Evolutionary conservation across 64 coral and sea anemone species (phyloP).

Genomic region (Catalaphyllia jardinei): DNA sequence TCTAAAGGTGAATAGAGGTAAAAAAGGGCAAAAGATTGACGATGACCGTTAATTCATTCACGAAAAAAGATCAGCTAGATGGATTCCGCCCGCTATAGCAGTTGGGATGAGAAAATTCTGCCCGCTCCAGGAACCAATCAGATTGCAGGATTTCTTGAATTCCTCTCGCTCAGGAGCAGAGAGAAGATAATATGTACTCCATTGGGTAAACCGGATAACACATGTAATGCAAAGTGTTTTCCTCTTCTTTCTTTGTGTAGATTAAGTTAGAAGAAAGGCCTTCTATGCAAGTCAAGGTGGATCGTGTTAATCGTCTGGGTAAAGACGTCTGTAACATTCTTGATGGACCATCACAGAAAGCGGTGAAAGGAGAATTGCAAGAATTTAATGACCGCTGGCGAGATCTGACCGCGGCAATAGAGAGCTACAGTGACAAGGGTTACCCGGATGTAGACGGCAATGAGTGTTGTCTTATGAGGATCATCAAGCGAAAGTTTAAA

Average conservation of each 20-base stretch:
- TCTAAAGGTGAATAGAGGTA: too few species aligned
- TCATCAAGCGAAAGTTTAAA: slow-evolving; percentile 65
- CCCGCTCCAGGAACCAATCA: too few species aligned
- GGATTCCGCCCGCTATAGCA: too few species aligned
- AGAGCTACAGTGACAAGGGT: slow-evolving; percentile 63
- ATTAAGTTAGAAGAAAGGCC: slow-evolving; percentile 58
- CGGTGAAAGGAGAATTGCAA: slow-evolving; percentile 33
- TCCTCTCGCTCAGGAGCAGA: too few species aligned
- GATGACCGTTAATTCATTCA: too few species aligned
- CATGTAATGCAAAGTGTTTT: not conserved
- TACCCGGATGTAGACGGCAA: slow-evolving; percentile 25
- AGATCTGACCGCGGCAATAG: slow-evolving; percentile 24
- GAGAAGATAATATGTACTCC: too few species aligned
- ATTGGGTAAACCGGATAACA: too few species aligned
- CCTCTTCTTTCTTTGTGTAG: not conserved
- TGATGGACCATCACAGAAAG: slow-evolving; percentile 39
- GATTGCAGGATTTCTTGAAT: too few species aligned
- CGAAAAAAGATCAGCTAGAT: too few species aligned
- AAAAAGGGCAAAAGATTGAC: too few species aligned
- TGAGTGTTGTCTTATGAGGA: slow-evolving; percentile 54
- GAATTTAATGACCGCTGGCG: slow-evolving; percentile 56
- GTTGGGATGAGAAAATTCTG: too few species aligned
- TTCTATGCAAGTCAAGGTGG: slow-evolving; percentile 18
- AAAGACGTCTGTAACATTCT: slow-evolving; percentile 40
- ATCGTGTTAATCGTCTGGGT: slow-evolving; percentile 40